Conservation (phyloP, 1,140 invertebrate genomes). For the Brachionus paranguensis region DNA sequence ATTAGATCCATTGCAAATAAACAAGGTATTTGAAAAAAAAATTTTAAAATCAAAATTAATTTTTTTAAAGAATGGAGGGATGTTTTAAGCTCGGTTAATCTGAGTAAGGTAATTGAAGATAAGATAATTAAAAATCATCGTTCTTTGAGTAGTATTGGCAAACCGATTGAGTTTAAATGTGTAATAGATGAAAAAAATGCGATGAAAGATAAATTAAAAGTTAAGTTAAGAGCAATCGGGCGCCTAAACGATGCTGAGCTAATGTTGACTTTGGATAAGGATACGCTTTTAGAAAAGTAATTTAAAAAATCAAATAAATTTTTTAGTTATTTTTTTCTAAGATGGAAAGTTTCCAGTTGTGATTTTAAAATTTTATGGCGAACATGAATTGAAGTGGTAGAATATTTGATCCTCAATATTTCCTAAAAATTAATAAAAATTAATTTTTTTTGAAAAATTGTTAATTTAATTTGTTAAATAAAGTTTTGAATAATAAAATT, state of each 20-base stretch:
- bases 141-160: not conserved
- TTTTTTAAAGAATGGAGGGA: not conserved
- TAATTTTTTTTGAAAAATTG: no score
- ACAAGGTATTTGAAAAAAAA: not conserved
- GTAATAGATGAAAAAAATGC: not conserved
- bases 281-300: not conserved
- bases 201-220: not conserved
- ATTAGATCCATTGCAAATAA: not conserved
- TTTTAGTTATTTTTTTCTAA: not conserved
- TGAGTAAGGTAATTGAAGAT: not conserved
- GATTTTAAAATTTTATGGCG: slow-evolving; percentile 5
- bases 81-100: not conserved
- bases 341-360: not conserved
- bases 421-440: not conserved
- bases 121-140: slow-evolving; percentile 7
- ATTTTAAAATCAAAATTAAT: not conserved
- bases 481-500: no score
- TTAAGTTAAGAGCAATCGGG: not conserved
- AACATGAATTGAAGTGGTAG: not conserved
- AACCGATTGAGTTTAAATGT: not conserved
- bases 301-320: not conserved
- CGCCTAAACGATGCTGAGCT: slow-evolving; percentile 11
- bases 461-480: no score
- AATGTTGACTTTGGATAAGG: not conserved
- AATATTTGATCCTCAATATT: not conserved